Evolutionary conservation across 2,113 vertebrate species (phyloP), one percentile per base, ranked within the genome.

Genomic region (Labrus mixtus): DNA sequence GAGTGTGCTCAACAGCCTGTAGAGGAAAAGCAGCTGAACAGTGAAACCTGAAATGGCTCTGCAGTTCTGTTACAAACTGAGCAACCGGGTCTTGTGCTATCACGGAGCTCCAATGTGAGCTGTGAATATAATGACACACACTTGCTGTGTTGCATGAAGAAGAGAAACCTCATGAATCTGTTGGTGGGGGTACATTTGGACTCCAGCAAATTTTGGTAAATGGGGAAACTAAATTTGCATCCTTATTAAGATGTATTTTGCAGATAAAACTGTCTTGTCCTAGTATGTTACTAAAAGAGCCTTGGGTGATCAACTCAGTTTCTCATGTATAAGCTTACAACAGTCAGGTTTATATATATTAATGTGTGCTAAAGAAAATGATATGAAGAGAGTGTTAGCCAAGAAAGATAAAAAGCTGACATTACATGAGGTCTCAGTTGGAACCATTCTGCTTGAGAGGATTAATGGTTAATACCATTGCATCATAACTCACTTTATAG

Each of bases 1-100:
- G 13, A 73, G 72, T 74, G 85, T 78, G 78, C 58, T 86, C 64
- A 71, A 66, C 33, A 68, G 73, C 50, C 84, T 73, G 73, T 79
- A 74, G 51, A 37, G 76, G 58, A 79, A 73, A 80, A 36, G 67
- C 65, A 50, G 86, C 65, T 13, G 23, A 45, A 41, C 25, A 45
- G 73, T 29, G 25, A 64, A 66, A 37, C 41, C 41, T 7, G 51
- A 23, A 46, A 72, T 78, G 50, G 17, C 43, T 48, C 60, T 46
- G 64, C 39, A 58, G 62, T 11, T 43, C 61, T 19, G 37, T 53
- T 13, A 29, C 81, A 66, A 67, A 69, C 15, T 43, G 53, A 78
- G 57, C 67, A 50, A 9, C 15, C 39, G 0, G 22, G 56, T 67
- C 46, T 54, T 20, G 19, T 55, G 68, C 10, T 25, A 11, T 78